A percentile compares a stretch with the other conserved stretches of the same genome.
Evolutionary conservation across 2,797 vertebrate species (phyloP).

Genomic region (Streptopelia turtur): DNA sequence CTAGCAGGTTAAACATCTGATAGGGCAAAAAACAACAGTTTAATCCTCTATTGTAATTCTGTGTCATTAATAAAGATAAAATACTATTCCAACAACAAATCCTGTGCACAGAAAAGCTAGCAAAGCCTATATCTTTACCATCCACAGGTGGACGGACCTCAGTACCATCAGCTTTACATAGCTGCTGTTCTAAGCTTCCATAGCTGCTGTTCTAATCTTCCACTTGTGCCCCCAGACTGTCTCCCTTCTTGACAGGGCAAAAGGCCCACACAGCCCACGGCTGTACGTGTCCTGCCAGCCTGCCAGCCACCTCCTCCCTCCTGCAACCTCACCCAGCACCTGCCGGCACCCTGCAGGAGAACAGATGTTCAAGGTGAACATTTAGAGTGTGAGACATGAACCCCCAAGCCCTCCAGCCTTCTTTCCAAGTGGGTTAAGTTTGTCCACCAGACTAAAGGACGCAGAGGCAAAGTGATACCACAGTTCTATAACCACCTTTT

Average conservation of each 20-base stretch:
- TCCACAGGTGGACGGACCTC: background rate
- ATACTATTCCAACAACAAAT: background rate
- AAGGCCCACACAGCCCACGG: background rate
- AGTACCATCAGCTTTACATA: background rate
- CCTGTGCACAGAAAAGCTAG: background rate
- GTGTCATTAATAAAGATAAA: background rate
- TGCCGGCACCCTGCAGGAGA: background rate
- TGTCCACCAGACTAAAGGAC: background rate
- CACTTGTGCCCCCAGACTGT: rapidly evolving
- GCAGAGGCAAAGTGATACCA: background rate
- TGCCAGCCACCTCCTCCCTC: background rate
- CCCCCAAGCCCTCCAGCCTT: background rate
- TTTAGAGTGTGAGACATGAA: background rate
- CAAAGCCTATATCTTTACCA: background rate
- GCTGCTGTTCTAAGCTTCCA: background rate
- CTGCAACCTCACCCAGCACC: background rate
- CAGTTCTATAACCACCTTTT: background rate
- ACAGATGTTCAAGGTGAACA: background rate
- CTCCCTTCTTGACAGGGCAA: background rate
- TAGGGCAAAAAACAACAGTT: background rate
- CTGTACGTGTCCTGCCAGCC: rapidly evolving
- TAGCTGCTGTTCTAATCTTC: background rate
- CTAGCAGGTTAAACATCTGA: background rate
- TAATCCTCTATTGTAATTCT: background rate
- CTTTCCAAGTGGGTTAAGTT: background rate